Evolutionary conservation across 2,888 invertebrate genomes (phyloP).

Genomic region (Polyommatus icarus): DNA sequence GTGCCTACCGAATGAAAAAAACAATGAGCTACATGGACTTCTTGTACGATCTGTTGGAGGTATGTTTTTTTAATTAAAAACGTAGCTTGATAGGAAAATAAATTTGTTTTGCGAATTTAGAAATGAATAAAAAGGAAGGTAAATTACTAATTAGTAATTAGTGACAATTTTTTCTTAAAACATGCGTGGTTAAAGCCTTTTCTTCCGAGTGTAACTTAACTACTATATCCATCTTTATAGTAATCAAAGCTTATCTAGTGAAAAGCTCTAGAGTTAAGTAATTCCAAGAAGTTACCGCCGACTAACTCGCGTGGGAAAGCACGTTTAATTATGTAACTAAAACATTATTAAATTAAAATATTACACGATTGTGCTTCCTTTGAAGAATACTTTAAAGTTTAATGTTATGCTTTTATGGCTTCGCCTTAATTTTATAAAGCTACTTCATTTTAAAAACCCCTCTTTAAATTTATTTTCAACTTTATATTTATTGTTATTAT

Average conservation of each 20-base stretch:
- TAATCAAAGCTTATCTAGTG: not conserved
- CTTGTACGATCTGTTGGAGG: constrained; percentile 69
- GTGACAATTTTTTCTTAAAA: too few species aligned
- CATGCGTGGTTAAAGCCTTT: too few species aligned
- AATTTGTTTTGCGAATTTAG: too few species aligned
- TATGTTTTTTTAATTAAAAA: constrained; percentile 40
- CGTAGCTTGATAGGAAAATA: too few species aligned
- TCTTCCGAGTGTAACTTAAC: too few species aligned
- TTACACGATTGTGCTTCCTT: not conserved
- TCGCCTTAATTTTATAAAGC: not conserved
- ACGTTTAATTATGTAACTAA: constrained; percentile 11
- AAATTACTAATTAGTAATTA: too few species aligned
- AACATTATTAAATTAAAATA: constrained; percentile 13
- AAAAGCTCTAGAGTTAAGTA: constrained; percentile 7
- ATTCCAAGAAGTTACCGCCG: constrained; percentile 12
- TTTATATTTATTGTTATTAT: too few species aligned
- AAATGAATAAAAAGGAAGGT: too few species aligned
- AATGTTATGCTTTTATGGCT: not conserved
- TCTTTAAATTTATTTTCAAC: too few species aligned
- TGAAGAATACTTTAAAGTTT: not conserved
- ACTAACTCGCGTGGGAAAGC: constrained; percentile 15
- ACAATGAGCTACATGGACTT: constrained; percentile 70
- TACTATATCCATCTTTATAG: not conserved
- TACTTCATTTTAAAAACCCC: too few species aligned
- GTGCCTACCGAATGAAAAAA: constrained; percentile 34